Evolutionary conservation across 2,113 vertebrate genomes (phyloP).

Genomic region (Elephas maximus): DNA sequence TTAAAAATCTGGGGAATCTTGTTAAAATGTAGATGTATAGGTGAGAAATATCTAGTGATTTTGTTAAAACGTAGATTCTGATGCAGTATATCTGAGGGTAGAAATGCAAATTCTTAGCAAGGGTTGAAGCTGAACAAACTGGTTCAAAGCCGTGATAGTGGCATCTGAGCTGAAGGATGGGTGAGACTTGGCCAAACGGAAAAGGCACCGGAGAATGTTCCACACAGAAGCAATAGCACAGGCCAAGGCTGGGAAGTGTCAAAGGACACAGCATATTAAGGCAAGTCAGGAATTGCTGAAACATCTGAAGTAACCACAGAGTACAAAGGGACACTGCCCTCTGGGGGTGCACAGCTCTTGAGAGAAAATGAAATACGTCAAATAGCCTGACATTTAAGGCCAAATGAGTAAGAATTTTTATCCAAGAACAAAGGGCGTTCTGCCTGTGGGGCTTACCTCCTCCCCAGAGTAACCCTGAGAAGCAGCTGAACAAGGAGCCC

Average conservation of each 20-base stretch:
- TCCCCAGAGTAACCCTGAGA: neutral
- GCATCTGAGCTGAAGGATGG: neutral
- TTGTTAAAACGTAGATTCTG: too few species aligned
- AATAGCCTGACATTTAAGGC: neutral
- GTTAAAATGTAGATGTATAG: too few species aligned
- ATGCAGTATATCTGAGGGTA: too few species aligned
- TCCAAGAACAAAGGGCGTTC: neutral
- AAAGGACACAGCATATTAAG: neutral
- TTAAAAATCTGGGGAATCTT: too few species aligned
- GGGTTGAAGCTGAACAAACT: too few species aligned
- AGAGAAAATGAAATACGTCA: neutral
- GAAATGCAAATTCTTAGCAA: too few species aligned
- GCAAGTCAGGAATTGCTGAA: neutral
- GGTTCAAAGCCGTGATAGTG: too few species aligned
- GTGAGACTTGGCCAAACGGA: neutral
- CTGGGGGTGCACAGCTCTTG: neutral
- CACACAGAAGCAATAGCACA: neutral
- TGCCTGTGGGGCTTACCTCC: neutral
- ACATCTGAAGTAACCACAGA: neutral
- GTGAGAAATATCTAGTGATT: too few species aligned
- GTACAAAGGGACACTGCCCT: neutral
- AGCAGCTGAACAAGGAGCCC: neutral
- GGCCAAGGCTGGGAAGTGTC: neutral
- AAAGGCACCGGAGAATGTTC: neutral
- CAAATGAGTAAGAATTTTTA: slow-evolving; percentile 48